Base-by-base conservation (phyloP, 2,888 invertebrate genomes). In the Nineta flava region DNA sequence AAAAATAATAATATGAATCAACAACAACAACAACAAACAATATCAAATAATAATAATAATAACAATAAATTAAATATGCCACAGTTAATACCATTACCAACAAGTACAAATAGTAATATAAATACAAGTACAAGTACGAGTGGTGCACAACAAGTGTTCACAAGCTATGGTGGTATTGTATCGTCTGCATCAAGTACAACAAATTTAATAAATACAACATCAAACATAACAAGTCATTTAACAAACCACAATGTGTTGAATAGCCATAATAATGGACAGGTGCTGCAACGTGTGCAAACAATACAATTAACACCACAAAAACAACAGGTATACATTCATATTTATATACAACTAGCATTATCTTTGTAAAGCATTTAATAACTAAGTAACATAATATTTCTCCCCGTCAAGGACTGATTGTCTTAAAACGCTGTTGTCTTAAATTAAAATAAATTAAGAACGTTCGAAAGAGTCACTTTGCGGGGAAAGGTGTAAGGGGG, bases 231-330 rank as follows among this genome's bases (percentile, higher is more conserved):
- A 26, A 26, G 6, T 26, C 4, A 26, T 26, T 7, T 26, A 26
- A 26, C 26, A 26, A 26, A 26, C 7, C 4, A 26, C 7, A 26
- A 26, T 26, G 2, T 26, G 26, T 26, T 26, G 7, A 26, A 26
- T 26, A 26, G 6, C 7, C 4, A 26, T 26, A 26, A 26, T 6
- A 26, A 26, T 34, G 52, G 16, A 34, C 65, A 60, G 60, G 62
- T 63, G 59, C 64, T 61, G 50, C 79, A 80, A 53, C 71, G 79
- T 53, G 78, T 83, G 49, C 83, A 82, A 60, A 81, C 82, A 9
- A 83, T 84, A 55, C 83, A 83, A 58, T 63, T 85, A 46, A 81
- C 81, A 13, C 78, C 80, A 10, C 82, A 83, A 58, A 83, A 83
- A 59, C 83, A 84, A 60, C 78, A 78, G 61, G 68, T 77, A 56